A percentile compares a stretch with the other conserved stretches of the same genome.
These are phyloP conservation scores for Drosophila virilis DNA, from an alignment of 1,140 invertebrate genomes.

Conservation along the genomic window DNA sequence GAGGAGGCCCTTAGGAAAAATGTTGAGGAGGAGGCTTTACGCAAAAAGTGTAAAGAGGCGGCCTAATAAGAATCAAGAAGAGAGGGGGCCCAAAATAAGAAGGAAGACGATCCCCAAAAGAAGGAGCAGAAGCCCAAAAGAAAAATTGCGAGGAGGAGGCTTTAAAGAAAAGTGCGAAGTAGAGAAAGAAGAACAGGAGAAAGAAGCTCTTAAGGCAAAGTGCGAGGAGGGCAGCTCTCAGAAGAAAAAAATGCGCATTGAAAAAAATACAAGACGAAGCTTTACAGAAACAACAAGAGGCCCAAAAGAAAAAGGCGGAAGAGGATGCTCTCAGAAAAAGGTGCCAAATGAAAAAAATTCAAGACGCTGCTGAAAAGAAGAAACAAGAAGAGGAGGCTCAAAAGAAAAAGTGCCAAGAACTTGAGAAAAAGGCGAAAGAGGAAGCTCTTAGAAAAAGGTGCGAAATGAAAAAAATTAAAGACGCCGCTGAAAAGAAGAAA, in stretches of 20 bases:
- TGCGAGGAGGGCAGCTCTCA: background rate
- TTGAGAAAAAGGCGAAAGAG: too few species aligned
- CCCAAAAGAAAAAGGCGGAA: background rate
- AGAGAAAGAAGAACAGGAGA: background rate
- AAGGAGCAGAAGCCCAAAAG: background rate
- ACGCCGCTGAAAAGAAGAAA: too few species aligned
- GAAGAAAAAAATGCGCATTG: background rate
- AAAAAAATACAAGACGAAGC: background rate
- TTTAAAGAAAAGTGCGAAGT: background rate
- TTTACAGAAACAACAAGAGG: background rate
- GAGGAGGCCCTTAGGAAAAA: background rate
- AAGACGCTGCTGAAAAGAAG: background rate
- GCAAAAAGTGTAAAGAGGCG: background rate
- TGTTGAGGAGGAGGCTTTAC: background rate
- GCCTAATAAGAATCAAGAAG: background rate
- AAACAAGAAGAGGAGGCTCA: background rate
- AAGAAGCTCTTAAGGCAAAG: background rate
- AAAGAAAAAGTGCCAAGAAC: conserved; percentile 6
- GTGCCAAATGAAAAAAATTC: background rate
- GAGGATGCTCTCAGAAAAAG: background rate
- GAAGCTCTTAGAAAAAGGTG: background rate
- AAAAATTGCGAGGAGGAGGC: background rate
- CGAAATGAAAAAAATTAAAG: too few species aligned
- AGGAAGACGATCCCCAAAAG: background rate
- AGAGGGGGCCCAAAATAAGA: background rate